Evolutionary conservation across 1,140 invertebrate species (phyloP).

Genomic region (Sinella curviseta): DNA sequence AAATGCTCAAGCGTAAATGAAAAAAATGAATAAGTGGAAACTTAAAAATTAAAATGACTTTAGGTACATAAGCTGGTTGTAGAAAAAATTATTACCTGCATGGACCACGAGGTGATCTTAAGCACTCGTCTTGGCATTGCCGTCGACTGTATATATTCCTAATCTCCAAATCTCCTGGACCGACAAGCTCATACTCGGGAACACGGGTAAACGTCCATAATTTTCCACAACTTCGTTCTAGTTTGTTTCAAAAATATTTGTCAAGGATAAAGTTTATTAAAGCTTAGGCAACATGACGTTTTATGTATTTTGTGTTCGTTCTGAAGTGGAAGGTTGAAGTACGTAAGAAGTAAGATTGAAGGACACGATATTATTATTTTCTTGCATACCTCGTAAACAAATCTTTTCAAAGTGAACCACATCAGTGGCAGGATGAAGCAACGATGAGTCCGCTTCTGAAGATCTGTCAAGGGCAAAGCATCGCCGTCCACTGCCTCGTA

Average conservation of each 20-base stretch:
- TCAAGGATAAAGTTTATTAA: constrained; percentile 20
- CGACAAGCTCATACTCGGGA: constrained; percentile 56
- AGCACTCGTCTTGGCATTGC: constrained; percentile 58
- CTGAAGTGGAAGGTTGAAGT: background rate
- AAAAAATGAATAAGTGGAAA: background rate
- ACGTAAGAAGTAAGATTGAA: no score
- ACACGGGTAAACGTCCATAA: constrained; percentile 60
- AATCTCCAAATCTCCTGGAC: constrained; percentile 54
- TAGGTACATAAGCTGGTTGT: no score
- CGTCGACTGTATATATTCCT: constrained; percentile 53
- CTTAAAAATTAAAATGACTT: background rate
- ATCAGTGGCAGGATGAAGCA: constrained; percentile 54
- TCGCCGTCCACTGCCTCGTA: constrained; percentile 52
- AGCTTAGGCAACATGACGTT: constrained; percentile 22
- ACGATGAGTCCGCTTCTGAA: constrained; percentile 52
- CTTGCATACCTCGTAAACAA: constrained; percentile 54
- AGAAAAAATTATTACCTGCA: constrained; percentile 55
- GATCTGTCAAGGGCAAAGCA: constrained; percentile 57
- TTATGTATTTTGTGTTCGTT: background rate
- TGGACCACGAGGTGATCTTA: constrained; percentile 53
- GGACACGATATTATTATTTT: background rate
- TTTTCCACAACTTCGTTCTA: constrained; percentile 56
- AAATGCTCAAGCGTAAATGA: background rate
- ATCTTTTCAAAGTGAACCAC: constrained; percentile 61
- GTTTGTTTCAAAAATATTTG: constrained; percentile 31